These are phyloP conservation scores for Lepidurus arcticus DNA, from an alignment of 1,140 invertebrate genomes.

Conservation along the genomic window DNA sequence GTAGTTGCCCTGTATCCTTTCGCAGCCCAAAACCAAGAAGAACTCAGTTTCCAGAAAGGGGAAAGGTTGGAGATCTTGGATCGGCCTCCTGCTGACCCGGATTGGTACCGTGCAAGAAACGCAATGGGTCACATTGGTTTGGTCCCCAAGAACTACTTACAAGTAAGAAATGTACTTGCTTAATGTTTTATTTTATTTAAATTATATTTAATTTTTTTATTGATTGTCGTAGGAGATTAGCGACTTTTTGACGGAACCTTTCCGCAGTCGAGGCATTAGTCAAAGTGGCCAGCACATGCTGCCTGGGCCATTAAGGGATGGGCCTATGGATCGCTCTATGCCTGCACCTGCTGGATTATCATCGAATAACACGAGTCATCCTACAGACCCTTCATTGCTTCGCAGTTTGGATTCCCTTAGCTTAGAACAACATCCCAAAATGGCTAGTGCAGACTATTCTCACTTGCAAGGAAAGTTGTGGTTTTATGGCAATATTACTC, in stretches of 20 bases:
- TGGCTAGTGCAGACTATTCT: conserved; percentile 46
- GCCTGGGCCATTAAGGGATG: neutral
- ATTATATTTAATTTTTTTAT: conserved; percentile 22
- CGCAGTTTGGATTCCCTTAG: conserved; percentile 34
- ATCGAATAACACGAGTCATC: neutral
- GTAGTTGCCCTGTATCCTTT: conserved; percentile 80
- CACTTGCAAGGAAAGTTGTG: conserved; percentile 76
- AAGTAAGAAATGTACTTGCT: conserved; percentile 43
- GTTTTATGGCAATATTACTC: conserved; percentile 94
- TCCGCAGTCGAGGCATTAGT: conserved; percentile 49
- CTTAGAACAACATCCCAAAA: conserved; percentile 28
- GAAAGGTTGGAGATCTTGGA: conserved; percentile 91
- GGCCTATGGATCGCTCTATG: neutral
- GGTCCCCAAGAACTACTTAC: conserved; percentile 94
- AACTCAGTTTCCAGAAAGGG: conserved; percentile 93
- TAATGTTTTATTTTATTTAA: conserved; percentile 12
- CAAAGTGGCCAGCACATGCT: conserved; percentile 23
- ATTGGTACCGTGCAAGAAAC: conserved; percentile 96
- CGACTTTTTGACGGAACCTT: conserved; percentile 78
- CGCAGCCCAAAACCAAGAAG: conserved; percentile 85
- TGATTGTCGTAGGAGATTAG: conserved; percentile 61
- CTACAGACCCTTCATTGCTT: conserved; percentile 29
- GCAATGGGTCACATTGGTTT: conserved; percentile 80
- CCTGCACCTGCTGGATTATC: neutral
- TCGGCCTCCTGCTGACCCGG: conserved; percentile 89